A percentile compares a stretch with the other conserved stretches of the same genome.
Conservation (phyloP, 2,113 vertebrate genomes). For the Pipra filicauda region DNA sequence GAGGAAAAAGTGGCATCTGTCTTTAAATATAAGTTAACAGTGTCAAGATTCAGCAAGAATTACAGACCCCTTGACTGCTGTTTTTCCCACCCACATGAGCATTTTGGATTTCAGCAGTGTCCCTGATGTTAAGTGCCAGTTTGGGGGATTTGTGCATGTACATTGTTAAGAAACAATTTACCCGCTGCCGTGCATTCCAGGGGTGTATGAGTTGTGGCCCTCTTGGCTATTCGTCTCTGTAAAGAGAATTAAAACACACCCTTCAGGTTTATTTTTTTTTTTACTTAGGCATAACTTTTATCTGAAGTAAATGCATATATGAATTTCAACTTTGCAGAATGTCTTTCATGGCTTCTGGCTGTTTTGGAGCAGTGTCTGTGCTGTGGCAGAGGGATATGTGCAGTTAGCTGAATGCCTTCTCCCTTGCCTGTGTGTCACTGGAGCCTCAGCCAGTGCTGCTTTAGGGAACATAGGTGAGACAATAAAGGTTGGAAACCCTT, state of each 20-base stretch:
- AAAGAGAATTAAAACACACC: neutral
- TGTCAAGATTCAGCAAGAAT: neutral
- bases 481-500: neutral
- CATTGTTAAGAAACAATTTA: neutral
- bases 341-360: neutral
- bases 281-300: neutral
- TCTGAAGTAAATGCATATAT: neutral
- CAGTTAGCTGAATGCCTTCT: neutral
- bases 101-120: neutral
- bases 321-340: neutral
- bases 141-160: neutral
- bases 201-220: neutral
- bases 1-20: neutral
- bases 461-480: neutral
- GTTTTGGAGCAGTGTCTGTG: neutral
- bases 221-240: neutral
- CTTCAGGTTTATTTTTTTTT: neutral
- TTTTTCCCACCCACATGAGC: neutral
- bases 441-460: neutral
- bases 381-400: fast-evolving
- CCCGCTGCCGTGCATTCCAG: neutral
- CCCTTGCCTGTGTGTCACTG: fast-evolving
- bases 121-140: neutral
- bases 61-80: neutral
- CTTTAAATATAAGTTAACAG: neutral